Evolutionary conservation across 2,113 vertebrate genomes (phyloP).

Genomic region (Struthio camelus): DNA sequence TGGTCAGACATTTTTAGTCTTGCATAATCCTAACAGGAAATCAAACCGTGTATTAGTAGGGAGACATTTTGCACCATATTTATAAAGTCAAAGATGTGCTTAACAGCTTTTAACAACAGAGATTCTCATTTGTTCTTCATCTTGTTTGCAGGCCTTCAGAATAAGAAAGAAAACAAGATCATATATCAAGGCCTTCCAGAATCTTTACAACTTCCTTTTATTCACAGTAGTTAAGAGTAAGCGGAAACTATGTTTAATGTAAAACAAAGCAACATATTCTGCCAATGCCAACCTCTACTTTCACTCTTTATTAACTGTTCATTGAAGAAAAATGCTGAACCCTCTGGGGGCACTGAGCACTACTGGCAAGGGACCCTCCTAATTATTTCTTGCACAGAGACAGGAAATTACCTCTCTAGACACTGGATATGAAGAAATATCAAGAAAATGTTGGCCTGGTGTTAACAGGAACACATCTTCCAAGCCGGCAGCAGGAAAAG

Average conservation of each 20-base stretch:
- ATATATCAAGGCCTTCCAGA: constrained; percentile 42
- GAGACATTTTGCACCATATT: not conserved
- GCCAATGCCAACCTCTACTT: constrained; percentile 36
- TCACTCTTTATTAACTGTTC: constrained; percentile 21
- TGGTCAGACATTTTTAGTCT: not conserved
- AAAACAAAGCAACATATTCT: constrained; percentile 46
- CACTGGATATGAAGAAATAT: not conserved
- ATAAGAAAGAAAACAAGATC: constrained; percentile 34
- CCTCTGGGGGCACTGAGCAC: not conserved
- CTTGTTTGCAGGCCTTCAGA: constrained; percentile 36
- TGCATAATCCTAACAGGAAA: not conserved
- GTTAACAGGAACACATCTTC: not conserved
- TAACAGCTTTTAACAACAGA: not conserved
- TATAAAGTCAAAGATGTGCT: not conserved
- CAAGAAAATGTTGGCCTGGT: not conserved
- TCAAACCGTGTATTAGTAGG: not conserved
- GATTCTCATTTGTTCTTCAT: not conserved
- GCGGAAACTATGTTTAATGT: not conserved
- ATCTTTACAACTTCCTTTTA: constrained; percentile 46
- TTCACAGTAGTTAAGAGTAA: constrained; percentile 10
- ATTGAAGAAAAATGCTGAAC: constrained; percentile 47
- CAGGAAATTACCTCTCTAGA: not conserved
- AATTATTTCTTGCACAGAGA: not conserved
- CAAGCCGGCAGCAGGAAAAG: not conserved
- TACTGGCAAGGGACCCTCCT: not conserved